Evolutionary conservation across 2,888 invertebrate genomes (phyloP).

Genomic region (Cyclophora albipunctata): DNA sequence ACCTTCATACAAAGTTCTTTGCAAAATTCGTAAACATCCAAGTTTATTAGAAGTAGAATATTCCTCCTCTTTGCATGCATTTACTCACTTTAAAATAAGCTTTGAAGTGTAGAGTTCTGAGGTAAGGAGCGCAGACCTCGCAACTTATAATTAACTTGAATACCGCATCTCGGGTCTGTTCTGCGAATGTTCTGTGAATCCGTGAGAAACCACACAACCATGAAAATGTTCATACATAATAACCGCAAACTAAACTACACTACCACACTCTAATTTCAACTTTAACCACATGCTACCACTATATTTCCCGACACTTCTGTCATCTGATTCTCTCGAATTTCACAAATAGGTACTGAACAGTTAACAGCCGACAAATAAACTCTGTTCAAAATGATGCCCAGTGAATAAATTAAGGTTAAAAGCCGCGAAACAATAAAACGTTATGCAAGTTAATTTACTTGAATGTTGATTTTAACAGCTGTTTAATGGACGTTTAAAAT

Average conservation of each 20-base stretch:
- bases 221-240: constrained; percentile 6
- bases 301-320: neutral
- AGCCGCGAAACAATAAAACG: constrained; percentile 11
- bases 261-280: neutral
- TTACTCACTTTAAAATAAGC: constrained; percentile 4
- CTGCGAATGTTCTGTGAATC: constrained; percentile 5
- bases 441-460: constrained; percentile 7
- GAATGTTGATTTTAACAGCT: constrained; percentile 9
- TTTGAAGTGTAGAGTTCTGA: too few relatives aligned
- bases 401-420: constrained; percentile 7
- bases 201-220: constrained; percentile 11
- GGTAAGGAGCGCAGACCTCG: constrained; percentile 1
- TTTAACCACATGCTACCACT: neutral
- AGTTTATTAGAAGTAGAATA: too few relatives aligned
- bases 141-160: constrained; percentile 29
- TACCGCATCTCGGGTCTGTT: too few relatives aligned
- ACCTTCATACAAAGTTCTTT: too few relatives aligned
- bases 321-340: neutral
- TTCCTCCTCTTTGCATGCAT: constrained; percentile 1
- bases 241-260: neutral
- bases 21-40: too few relatives aligned
- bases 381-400: constrained; percentile 3
- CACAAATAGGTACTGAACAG: too few relatives aligned
- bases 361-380: neutral
- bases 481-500: constrained; percentile 10